Base-by-base conservation (phyloP, 2,888 invertebrate species). In the Caenorhabditis afra region DNA sequence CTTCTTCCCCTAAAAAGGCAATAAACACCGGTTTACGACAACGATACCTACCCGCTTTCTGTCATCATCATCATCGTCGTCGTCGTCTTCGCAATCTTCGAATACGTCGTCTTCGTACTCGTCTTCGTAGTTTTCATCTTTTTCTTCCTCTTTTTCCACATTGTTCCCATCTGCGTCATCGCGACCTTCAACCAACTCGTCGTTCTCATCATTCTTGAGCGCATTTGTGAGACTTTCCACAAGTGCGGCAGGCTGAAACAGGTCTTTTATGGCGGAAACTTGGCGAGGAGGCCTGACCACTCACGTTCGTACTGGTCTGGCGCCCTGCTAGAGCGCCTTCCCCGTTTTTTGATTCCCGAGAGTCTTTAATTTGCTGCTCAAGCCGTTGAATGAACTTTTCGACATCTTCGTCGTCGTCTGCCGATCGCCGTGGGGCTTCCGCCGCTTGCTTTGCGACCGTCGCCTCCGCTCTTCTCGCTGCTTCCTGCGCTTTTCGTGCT, bases 261-360 rank as follows among this genome's bases (percentile, higher is more conserved):
- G 39, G 50, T 14, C 0, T 8, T 29, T 29, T 29, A 29, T 20
- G 29, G n/a, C 18, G 12, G 22, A 18, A 59, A 44, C 35, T 16
- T 37, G 41, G 41, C 12, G 3, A 11, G 11, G 41, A 41, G 11
- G 11, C 41, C 41, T 41, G 41, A 41, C 41, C 41, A 61, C 70
- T 44, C 7, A 71, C 77, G 59, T 70, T 64, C 58, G 45, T 55
- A 61, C 14, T 57, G 45, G 10, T 29, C 29, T 71, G 77, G 77
- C 77, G 77, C 77, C 77, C 71, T 66, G 49, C 77, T 45, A 78
- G 77, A 71, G 77, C 77, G 77, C 77, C 77, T 49, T 55, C 20
- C 71, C 22, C 50, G 77, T 78, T 78, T 78, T 78, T 78, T 78
- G 77, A 78, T 44, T 55, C 35, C 39, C 50, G 47, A 16, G 61